Base-by-base conservation (phyloP, 30 jellyfish, hydroid and myxozoan genomes). In the Turritopsis rubra region DNA sequence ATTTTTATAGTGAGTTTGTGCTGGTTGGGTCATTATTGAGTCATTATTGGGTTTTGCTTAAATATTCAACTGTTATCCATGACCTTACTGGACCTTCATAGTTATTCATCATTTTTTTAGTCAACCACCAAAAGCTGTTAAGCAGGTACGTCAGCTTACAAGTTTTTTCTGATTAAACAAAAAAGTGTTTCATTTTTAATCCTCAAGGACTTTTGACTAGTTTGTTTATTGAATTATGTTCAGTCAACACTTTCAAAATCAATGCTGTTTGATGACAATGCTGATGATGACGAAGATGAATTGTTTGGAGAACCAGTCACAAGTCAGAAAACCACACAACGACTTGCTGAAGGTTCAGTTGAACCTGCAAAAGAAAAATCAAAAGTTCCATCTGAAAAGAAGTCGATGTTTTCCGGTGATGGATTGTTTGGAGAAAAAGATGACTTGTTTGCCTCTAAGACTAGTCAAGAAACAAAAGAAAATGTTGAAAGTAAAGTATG, bases 201-300 rank as follows among this genome's bases (percentile, higher is more conserved):
- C 13, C 5, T 41, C 60, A 41, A 41, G 60, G 60, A 3, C 13
- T 5, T 41, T 41, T 41, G 60, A 41, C 60, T 3, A 3, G 60
- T 41, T 41, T 41, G 60, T 41, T 41, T 3, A n/a, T n/a, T n/a
- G n/a, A n/a, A n/a, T 41, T 41, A 41, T 41, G 60, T 22, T 13
- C 85, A 77, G 85, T 5, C 72, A 29, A 20, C 85, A 21, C 28
- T 23, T 22, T 77, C 85, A 41, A 41, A 41, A 41, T 41, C 60
- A 3, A 41, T 41, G 60, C 60, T 41, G 13, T 41, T 41, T 13
- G 60, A 41, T 41, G n/a, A n/a, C n/a, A n/a, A n/a, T n/a, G n/a
- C n/a, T 52, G 87, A 65, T 53, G 87, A 80, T 25, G 87, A 60
- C 13, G 65, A n/a, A 4, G 87, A 80, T 26, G 97, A 92, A 31